Evolutionary conservation across 1,140 invertebrate genomes (phyloP).

Genomic region (Cotesia vestalis): DNA sequence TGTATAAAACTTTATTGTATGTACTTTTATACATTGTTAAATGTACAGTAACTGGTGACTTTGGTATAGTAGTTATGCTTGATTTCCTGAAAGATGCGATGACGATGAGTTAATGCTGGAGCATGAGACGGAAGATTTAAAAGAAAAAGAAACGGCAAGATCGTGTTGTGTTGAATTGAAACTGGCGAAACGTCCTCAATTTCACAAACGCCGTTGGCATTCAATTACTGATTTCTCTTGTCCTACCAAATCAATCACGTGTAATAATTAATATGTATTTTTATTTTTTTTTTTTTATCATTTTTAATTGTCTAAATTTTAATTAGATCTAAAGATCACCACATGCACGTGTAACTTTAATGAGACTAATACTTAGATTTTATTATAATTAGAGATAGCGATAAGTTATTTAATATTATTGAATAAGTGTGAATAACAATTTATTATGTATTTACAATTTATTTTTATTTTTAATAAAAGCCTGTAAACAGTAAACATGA

Average conservation of each 20-base stretch:
- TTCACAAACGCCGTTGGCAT: slow-evolving; percentile 33
- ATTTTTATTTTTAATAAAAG: too few species aligned
- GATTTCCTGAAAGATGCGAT: not conserved
- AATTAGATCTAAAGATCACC: not conserved
- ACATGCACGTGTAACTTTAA: not conserved
- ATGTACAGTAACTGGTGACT: too few species aligned
- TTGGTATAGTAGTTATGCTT: too few species aligned
- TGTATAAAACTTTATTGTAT: too few species aligned
- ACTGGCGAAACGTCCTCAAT: slow-evolving; percentile 33
- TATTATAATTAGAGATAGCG: not conserved
- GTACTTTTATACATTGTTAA: too few species aligned
- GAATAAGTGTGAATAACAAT: slow-evolving; percentile 3
- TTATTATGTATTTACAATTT: slow-evolving; percentile 3
- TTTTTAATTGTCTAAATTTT: not conserved
- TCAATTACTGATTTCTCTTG: slow-evolving; percentile 32
- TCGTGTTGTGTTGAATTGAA: not conserved
- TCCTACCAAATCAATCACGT: slow-evolving; percentile 23
- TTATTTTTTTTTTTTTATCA: not conserved
- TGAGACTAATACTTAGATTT: slow-evolving; percentile 3
- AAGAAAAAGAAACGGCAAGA: not conserved
- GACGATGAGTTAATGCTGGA: not conserved
- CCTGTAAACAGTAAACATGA: too few species aligned
- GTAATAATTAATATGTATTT: not conserved
- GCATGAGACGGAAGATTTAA: slow-evolving; percentile 10
- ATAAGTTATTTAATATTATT: not conserved